Conservation (phyloP, 1,140 invertebrate genomes). For the Drosophila jambulina region DNA sequence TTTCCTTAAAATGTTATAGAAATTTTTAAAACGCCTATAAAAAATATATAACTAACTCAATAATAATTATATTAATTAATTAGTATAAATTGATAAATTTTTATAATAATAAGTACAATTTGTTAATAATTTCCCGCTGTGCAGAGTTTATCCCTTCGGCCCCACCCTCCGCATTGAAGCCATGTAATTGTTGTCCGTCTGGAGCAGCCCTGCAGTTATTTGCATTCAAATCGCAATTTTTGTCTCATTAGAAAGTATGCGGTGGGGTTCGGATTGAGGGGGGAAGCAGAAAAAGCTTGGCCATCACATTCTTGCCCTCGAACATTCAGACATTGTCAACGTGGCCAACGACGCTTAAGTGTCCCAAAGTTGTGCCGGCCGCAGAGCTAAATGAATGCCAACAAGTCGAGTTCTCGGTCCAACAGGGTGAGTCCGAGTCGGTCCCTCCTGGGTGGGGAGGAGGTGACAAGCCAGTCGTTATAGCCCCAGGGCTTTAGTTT, state of each 20-base stretch:
- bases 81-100: not conserved
- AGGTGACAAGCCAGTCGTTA: constrained; percentile 62
- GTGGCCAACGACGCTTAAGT: constrained; percentile 67
- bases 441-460: not conserved
- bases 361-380: constrained; percentile 76
- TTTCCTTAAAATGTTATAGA: no score
- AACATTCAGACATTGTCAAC: constrained; percentile 55
- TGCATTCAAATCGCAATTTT: constrained; percentile 83
- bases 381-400: constrained; percentile 75
- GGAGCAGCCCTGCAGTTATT: constrained; percentile 80
- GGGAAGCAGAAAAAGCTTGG: not conserved
- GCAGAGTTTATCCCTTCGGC: not conserved
- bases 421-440: not conserved
- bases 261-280: not conserved
- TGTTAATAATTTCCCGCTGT: not conserved
- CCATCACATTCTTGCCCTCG: constrained; percentile 38
- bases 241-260: constrained; percentile 72
- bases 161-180: constrained; percentile 41
- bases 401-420: constrained; percentile 59
- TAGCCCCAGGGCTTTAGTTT: constrained; percentile 77
- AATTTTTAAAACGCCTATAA: no score
- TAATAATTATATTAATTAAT: no score
- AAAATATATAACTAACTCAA: no score
- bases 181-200: constrained; percentile 78
- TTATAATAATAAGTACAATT: not conserved